These are phyloP conservation scores for Schizothorax lantsangensis DNA, from an alignment of 2,797 vertebrate species.

Conservation along the genomic window DNA sequence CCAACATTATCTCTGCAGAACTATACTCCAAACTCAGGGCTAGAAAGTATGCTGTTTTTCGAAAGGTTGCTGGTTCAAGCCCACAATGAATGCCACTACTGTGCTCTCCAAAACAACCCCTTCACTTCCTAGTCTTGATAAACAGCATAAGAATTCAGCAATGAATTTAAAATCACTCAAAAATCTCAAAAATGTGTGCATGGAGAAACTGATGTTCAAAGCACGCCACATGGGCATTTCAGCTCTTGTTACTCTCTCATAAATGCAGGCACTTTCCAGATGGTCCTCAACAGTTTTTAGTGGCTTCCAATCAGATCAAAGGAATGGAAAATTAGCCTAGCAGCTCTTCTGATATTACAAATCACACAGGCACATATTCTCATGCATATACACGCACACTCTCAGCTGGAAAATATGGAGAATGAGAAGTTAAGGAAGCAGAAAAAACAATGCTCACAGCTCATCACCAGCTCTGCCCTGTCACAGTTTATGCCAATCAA, in stretches of 20 bases:
- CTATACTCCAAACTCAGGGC: neutral
- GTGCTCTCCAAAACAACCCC: neutral
- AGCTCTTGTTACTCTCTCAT: slow-evolving; percentile 20
- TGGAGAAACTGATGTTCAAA: slow-evolving; percentile 33
- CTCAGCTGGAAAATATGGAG: slow-evolving; percentile 3
- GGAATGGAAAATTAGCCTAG: slow-evolving; percentile 46
- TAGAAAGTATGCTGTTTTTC: neutral
- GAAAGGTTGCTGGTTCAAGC: neutral
- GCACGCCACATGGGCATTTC: slow-evolving; percentile 12
- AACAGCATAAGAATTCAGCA: neutral
- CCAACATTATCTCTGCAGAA: neutral
- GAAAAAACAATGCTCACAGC: slow-evolving; percentile 18
- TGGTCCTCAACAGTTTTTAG: slow-evolving; percentile 42
- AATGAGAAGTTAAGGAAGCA: slow-evolving; percentile 1
- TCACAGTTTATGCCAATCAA: neutral
- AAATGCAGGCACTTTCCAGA: slow-evolving; percentile 50
- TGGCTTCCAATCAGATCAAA: slow-evolving; percentile 47
- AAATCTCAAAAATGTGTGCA: neutral
- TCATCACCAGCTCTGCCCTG: neutral
- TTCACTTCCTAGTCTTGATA: neutral
- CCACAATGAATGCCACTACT: neutral
- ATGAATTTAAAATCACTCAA: neutral
- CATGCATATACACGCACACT: slow-evolving; percentile 19
- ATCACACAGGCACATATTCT: slow-evolving; percentile 46
- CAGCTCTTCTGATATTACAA: slow-evolving; percentile 46